Conservation (phyloP, 2,888 invertebrate genomes). For the Tetragonula carbonaria region DNA sequence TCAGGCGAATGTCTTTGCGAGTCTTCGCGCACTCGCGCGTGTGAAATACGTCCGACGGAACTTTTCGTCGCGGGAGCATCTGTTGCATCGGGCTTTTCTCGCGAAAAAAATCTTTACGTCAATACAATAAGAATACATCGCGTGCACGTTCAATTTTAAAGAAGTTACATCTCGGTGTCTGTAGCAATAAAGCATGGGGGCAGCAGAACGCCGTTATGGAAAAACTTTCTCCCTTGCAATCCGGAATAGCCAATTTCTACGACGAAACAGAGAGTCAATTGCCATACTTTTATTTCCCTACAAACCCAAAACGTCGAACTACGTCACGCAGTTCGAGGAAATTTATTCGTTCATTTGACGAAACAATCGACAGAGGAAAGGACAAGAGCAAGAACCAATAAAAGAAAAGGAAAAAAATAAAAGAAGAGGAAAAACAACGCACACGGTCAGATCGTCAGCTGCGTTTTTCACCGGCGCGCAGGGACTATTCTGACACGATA, state of each 20-base stretch:
- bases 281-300: constrained; percentile 29
- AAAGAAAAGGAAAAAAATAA: no score
- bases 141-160: constrained; percentile 20
- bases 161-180: constrained; percentile 30
- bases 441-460: no score
- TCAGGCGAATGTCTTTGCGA: not conserved
- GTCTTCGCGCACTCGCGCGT: no score
- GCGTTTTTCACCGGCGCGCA: not conserved
- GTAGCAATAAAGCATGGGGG: constrained; percentile 25
- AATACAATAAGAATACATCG: not conserved
- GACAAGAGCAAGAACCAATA: not conserved
- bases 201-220: constrained; percentile 33
- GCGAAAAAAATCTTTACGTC: constrained; percentile 20
- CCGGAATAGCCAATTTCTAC: constrained; percentile 44
- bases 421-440: not conserved
- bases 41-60: not conserved
- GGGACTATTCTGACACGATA: not conserved
- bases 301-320: constrained; percentile 7
- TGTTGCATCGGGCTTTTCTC: constrained; percentile 23
- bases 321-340: constrained; percentile 18
- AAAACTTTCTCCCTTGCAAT: constrained; percentile 44
- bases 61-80: constrained; percentile 21
- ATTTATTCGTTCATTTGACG: constrained; percentile 20
- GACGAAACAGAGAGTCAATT: constrained; percentile 28
- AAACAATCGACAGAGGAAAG: not conserved